A percentile compares a stretch with the other conserved stretches of the same genome.
Conservation (phyloP, 2,888 invertebrate genomes). For the Drosophila macrothrix region DNA sequence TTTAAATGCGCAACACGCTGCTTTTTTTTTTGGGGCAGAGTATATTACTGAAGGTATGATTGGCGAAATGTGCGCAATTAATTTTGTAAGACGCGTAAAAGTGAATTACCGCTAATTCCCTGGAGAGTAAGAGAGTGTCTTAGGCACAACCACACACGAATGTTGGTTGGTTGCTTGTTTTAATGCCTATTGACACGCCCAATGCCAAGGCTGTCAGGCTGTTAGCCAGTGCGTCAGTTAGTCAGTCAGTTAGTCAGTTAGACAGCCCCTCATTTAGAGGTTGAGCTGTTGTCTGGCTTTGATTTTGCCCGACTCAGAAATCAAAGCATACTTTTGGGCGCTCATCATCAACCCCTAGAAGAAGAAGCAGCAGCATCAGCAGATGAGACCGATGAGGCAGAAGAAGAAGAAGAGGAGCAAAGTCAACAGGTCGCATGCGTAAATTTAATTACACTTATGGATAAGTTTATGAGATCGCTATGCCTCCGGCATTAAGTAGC, state of each 20-base stretch:
- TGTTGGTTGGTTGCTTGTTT: slow-evolving; percentile 10
- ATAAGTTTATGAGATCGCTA: slow-evolving; percentile 39
- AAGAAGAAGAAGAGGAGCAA: not conserved
- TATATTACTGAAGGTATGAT: slow-evolving; percentile 33
- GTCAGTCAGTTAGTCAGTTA: not conserved
- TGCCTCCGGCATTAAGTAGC: slow-evolving; percentile 19
- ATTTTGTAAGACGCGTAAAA: slow-evolving; percentile 70
- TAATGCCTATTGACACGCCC: slow-evolving; percentile 49
- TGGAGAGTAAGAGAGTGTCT: slow-evolving; percentile 27
- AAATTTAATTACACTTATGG: slow-evolving; percentile 74
- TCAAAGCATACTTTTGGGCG: slow-evolving; percentile 62
- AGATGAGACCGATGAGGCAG: not conserved
- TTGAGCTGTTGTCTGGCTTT: slow-evolving; percentile 37
- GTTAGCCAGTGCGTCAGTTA: not conserved
- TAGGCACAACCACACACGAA: slow-evolving; percentile 24
- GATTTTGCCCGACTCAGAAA: slow-evolving; percentile 60
- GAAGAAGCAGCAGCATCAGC: not conserved
- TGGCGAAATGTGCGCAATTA: slow-evolving; percentile 74
- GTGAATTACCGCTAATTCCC: slow-evolving; percentile 70
- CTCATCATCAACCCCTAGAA: slow-evolving; percentile 4
- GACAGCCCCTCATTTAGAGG: not conserved
- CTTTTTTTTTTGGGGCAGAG: not conserved
- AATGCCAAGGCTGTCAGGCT: not conserved
- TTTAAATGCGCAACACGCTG: not conserved
- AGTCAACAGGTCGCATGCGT: slow-evolving; percentile 40